Conservation (phyloP, 2,888 invertebrate genomes). For the Leptura quadrifasciata region DNA sequence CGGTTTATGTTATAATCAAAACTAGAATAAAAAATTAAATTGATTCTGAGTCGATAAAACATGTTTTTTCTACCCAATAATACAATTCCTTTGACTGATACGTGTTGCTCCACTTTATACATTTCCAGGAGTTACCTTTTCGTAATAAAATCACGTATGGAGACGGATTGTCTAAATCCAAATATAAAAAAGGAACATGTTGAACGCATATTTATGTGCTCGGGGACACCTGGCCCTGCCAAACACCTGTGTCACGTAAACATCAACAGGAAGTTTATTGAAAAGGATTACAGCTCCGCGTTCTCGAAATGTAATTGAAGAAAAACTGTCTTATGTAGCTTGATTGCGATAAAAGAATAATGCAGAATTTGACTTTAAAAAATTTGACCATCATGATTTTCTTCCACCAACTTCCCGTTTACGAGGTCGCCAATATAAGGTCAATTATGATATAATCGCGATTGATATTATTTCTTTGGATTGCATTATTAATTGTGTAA, state of each 20-base stretch:
- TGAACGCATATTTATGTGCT: not conserved
- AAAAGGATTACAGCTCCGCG: not conserved
- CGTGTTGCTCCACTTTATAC: not conserved
- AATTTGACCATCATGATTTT: no score
- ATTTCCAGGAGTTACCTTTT: not conserved
- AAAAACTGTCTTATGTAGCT: not conserved
- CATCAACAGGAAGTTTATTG: not conserved
- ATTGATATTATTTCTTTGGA: no score
- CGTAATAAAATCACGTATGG: constrained; percentile 11
- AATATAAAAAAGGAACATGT: constrained; percentile 2
- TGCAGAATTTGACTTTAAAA: no score
- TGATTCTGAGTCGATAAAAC: no score
- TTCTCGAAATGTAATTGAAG: not conserved
- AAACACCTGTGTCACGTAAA: constrained; percentile 33
- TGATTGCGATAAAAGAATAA: not conserved
- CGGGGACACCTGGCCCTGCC: not conserved
- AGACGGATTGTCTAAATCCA: constrained; percentile 4
- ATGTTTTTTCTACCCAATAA: no score
- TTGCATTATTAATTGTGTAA: no score
- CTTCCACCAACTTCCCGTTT: no score
- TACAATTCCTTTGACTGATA: no score
- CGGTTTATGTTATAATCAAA: no score
- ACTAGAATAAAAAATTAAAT: no score
- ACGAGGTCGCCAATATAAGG: no score
- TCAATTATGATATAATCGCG: no score